These are phyloP conservation scores for Falco biarmicus DNA, from an alignment of 2,797 vertebrate species.

Conservation along the genomic window DNA sequence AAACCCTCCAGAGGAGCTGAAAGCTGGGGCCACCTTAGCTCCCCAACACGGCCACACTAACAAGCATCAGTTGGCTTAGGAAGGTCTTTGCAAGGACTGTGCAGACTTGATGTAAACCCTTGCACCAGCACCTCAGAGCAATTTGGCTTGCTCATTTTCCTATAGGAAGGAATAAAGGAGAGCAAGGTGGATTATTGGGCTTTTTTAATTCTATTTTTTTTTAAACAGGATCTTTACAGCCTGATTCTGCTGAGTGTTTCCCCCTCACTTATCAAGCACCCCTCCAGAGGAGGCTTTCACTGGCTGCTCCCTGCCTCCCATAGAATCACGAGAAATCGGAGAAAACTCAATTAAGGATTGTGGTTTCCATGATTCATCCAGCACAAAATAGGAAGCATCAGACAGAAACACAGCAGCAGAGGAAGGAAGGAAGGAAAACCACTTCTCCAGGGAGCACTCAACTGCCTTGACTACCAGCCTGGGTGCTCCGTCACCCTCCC, in stretches of 20 bases:
- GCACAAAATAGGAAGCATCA: not conserved
- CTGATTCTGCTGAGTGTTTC: not conserved
- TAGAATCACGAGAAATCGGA: not conserved
- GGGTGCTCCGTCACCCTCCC: not conserved
- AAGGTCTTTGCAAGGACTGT: not conserved
- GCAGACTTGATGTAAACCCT: not conserved
- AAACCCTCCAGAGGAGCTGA: not conserved
- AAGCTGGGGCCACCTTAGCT: not conserved
- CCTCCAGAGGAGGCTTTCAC: not conserved
- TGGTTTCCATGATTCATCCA: not conserved
- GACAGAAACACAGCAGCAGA: not conserved
- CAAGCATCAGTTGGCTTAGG: not conserved
- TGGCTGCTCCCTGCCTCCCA: not conserved
- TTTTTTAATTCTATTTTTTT: not conserved
- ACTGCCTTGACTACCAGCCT: not conserved
- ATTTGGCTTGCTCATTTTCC: not conserved
- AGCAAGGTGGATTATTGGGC: not conserved
- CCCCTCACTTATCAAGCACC: not conserved
- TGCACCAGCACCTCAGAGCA: not conserved
- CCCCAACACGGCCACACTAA: not conserved
- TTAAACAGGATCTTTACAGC: not conserved
- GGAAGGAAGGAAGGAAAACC: not conserved
- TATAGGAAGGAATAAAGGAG: accelerated
- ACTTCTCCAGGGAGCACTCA: not conserved
- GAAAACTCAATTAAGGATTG: not conserved